Base-by-base conservation (phyloP, 2,797 vertebrate species). In the Anniella stebbinsi region DNA sequence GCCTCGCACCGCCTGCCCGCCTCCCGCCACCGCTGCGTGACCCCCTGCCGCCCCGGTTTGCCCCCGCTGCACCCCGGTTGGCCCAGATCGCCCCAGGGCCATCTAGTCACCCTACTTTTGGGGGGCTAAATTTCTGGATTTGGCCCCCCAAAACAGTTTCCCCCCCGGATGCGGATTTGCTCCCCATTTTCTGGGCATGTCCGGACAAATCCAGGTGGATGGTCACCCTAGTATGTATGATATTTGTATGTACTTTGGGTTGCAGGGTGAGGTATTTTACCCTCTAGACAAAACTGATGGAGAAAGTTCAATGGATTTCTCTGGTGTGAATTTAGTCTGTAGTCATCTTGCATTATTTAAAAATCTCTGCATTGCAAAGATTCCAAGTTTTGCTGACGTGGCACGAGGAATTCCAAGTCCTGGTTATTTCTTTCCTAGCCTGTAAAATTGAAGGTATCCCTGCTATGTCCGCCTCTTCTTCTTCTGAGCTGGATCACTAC, bases 321-420 rank as follows among this genome's bases (percentile, higher is more conserved):
- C 36, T 91, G 87, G 45, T 87, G 82, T 70, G 72, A 87, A 33
- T 4, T 69, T 87, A 0, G 23, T 11, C 36, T 21, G 57, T 23
- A 84, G 48, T 18, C 28, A 54, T 70, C 80, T 87, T 90, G 87
- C 76, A 88, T 72, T 2, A 87, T 3, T 91, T 87, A 80, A 66
- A 28, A 66, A 94, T 81, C 0, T 0, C 87, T 63, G 84, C 67
- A 78, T 91, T 95, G 51, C 88, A 92, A 94, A 94, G 93, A 82
- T 92, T 0, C 80, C 51, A 92, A 67, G 90, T 90, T 12, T 84
- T 96, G 96, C 93, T 96, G 96, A 96, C 95, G 96, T 96, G 96
- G 96, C 96, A 95, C 88, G 92, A 93, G 87, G 92, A 95, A 93
- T 94, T 95, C 95, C 96, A 95, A 95, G 85, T 70, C 66, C 73